These are phyloP conservation scores for Fistularia tabacaria DNA, from an alignment of 2,797 vertebrate species.

Conservation along the genomic window DNA sequence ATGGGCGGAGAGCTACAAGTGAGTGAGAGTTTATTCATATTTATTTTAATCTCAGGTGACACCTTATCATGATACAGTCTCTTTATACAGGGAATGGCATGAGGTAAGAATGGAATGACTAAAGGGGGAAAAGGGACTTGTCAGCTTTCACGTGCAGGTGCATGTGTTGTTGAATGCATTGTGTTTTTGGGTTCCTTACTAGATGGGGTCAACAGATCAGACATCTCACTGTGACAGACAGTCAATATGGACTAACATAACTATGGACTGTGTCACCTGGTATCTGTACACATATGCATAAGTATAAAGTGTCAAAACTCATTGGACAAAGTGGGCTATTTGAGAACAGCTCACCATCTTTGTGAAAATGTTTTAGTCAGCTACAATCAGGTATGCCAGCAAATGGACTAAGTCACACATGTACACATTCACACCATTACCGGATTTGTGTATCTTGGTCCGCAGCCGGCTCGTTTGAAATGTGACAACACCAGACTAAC, in stretches of 20 bases:
- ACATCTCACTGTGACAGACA: slow-evolving; percentile 1
- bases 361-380: too few relatives aligned
- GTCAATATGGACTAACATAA: not conserved
- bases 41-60: not conserved
- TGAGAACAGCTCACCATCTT: slow-evolving; percentile 14
- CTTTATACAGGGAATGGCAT: too few relatives aligned
- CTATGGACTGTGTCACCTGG: slow-evolving; percentile 7
- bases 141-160: too few relatives aligned
- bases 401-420: not conserved
- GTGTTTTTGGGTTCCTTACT: not conserved
- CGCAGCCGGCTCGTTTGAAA: slow-evolving; percentile 41
- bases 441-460: slow-evolving; percentile 25
- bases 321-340: slow-evolving; percentile 19
- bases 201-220: slow-evolving; percentile 11
- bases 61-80: too few relatives aligned
- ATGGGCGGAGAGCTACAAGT: not conserved
- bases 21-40: not conserved
- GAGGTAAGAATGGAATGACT: too few relatives aligned
- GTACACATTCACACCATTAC: slow-evolving; percentile 3
- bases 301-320: slow-evolving; percentile 4
- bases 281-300: slow-evolving; percentile 7
- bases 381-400: not conserved
- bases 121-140: too few relatives aligned
- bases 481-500: slow-evolving; percentile 43
- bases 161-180: too few relatives aligned